Conservation (phyloP, 2,113 vertebrate genomes). For the Tetraodon nigroviridis region DNA sequence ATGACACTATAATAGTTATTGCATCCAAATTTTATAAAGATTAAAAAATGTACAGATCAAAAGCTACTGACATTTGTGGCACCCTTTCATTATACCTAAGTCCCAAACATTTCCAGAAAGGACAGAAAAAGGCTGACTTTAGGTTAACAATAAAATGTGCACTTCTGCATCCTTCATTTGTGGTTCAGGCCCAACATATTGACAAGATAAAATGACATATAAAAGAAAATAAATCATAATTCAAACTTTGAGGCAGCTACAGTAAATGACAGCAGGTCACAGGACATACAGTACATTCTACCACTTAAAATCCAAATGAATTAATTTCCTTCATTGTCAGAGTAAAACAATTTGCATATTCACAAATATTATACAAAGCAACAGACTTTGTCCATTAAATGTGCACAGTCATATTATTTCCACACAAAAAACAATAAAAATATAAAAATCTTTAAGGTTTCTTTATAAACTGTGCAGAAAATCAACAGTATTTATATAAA, state of each 20-base stretch:
- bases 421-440: conserved; percentile 18
- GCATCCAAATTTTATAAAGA: conserved; percentile 21
- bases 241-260: not conserved
- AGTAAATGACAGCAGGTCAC: not conserved
- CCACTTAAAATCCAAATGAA: conserved; percentile 39
- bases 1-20: conserved; percentile 46
- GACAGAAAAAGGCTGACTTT: not conserved
- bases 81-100: too few relatives aligned
- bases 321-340: conserved; percentile 55
- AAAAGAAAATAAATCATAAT: conserved; percentile 7
- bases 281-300: conserved; percentile 20
- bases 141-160: conserved; percentile 2
- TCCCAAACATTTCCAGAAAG: not conserved
- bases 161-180: not conserved
- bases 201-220: conserved; percentile 4
- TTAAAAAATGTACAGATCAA: conserved; percentile 21
- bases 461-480: not conserved
- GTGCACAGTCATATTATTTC: conserved; percentile 34
- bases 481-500: too few relatives aligned
- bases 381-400: conserved; percentile 28
- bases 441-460: conserved; percentile 16
- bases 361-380: conserved; percentile 26
- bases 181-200: not conserved
- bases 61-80: conserved; percentile 5
- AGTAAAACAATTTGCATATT: conserved; percentile 32